Evolutionary conservation across 2,113 vertebrate genomes (phyloP), one percentile per base, ranked within the genome.

Genomic region (Brevimyrus niger): DNA sequence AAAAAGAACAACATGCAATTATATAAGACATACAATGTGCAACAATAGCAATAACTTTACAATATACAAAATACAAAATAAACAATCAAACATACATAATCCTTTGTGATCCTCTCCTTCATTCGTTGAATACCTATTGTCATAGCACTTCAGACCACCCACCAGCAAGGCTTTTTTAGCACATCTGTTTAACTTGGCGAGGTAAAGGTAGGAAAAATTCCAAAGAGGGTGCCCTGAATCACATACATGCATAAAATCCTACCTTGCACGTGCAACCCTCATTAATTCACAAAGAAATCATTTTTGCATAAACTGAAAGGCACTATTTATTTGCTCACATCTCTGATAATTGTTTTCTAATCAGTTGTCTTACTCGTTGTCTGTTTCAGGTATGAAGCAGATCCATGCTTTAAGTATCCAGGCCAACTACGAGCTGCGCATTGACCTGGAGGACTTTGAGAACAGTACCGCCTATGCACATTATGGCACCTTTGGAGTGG

Each of bases 371-470:
- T 38, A 8, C 48, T 50, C 38, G 21, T 13, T 92, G 23, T 90
- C 21, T 82, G 86, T 88, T 48, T 89, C 0, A 99, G 98, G 98
- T 53, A 94, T 99, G 93, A 97, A 95, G 95, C 94, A 97, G 92
- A 96, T 99, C 93, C 97, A 99, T 21, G 93, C 97, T 27, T 94
- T 99, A 93, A 98, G 97, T 82, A 97, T 97, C 7, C 98, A 99
- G 95, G 96, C 96, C 0, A 96, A 95, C 94, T 99, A 99, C 0
- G 98, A 99, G 95, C 95, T 99, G 2, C 97, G 97, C 35, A 96
- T 99, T 13, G 98, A 99, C 94, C 93, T 99, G 91, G 96, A 98
- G 89, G 98, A 99, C 94, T 99, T 99, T 0, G 98, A 99, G 92
- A 99, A 99, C 0, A 95, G 97, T 93, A 99, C 98, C 0, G 97